Evolutionary conservation across 92 coral and sea anemone species (phyloP).

Genomic region (Montipora capitata): DNA sequence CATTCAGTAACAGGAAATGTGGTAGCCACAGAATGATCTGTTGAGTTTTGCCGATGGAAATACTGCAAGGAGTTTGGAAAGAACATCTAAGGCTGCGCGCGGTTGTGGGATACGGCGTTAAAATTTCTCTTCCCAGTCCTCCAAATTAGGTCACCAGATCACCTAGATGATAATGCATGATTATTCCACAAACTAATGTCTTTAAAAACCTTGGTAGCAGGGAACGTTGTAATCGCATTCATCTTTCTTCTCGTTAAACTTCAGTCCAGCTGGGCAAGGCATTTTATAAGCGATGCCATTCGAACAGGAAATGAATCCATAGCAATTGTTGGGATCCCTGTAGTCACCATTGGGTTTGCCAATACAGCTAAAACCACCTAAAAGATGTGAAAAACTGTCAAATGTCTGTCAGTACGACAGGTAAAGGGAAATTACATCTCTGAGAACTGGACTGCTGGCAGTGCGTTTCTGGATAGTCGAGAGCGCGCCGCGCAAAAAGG

Average conservation of each 20-base stretch:
- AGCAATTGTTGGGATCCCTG: conserved; percentile 60
- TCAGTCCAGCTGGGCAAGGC: conserved; percentile 49
- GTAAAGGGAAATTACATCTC: no score
- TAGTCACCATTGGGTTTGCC: conserved; percentile 55
- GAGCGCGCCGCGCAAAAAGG: no score
- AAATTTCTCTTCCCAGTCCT: no score
- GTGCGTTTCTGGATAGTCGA: not conserved
- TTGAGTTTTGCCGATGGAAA: no score
- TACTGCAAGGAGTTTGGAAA: no score
- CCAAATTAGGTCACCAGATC: no score
- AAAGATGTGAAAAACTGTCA: not conserved
- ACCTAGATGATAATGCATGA: no score
- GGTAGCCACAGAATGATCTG: no score
- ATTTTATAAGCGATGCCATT: conserved; percentile 26
- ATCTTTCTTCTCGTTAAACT: conserved; percentile 33
- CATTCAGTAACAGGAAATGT: no score
- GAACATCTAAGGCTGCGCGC: no score
- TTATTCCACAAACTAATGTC: not conserved
- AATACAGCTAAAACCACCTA: not conserved
- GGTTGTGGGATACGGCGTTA: no score
- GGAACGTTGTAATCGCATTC: not conserved
- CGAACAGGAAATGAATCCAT: conserved; percentile 64
- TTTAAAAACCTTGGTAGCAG: not conserved
- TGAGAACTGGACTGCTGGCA: not conserved
- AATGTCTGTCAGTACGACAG: not conserved